Evolutionary conservation across 2,113 vertebrate genomes (phyloP), one percentile per base, ranked within the genome.

Genomic region (Neolamprologus brichardi): DNA sequence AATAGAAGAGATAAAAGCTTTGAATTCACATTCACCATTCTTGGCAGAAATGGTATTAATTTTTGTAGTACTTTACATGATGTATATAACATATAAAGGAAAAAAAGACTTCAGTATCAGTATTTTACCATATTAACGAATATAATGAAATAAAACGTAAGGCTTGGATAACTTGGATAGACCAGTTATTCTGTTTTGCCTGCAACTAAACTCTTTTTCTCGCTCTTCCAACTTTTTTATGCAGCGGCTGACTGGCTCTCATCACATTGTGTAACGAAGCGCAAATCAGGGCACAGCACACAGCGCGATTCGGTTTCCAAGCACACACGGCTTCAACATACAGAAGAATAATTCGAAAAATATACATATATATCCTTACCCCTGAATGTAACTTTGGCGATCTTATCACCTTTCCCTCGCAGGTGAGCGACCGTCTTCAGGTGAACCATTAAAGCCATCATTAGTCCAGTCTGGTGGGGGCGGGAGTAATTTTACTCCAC

Each of bases 371-470:
- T 5, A 18, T 8, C 41, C 91, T 30, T 97, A 98, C 98, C 98
- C 98, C 98, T 95, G 94, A 98, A 98, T 46, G 97, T 96, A 91
- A 98, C 97, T 97, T 98, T 98, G 92, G 97, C 97, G 64, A 98
- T 96, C 91, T 97, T 90, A 94, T 98, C 98, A 3, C 96, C 95
- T 93, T 92, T 98, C 70, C 97, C 98, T 37, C 96, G 94, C 14
- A 98, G 97, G 89, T 97, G 96, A 7, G 93, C 95, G 75, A 97
- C 97, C 2, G 95, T 96, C 95, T 96, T 97, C 92, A 98, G 96
- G 92, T 97, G 97, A 87, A 98, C 96, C 86, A 96, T 89, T 83
- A 98, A 89, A 93, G 97, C 96, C 98, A 98, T 98, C 93, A 93
- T 93, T 37, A 79, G 90, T 94, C 92, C 94, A 49, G 79, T 2